Evolutionary conservation across 2,888 invertebrate species (phyloP).

Genomic region (Seira musarum): DNA sequence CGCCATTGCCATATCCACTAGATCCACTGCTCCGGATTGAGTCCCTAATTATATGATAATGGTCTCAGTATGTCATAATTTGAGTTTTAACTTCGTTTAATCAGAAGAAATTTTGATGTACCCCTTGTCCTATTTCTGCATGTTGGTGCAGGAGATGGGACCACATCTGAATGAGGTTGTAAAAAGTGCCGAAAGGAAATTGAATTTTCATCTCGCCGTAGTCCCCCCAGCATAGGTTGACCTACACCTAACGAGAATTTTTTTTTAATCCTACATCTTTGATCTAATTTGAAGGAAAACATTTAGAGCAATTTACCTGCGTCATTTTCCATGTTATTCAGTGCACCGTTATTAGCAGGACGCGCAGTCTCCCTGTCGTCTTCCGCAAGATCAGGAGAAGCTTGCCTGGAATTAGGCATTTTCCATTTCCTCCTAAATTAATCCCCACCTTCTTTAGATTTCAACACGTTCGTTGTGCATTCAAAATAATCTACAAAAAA

Average conservation of each 20-base stretch:
- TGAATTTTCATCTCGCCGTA: constrained; percentile 81
- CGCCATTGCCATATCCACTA: constrained; percentile 71
- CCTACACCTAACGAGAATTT: constrained; percentile 12
- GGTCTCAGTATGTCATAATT: background rate
- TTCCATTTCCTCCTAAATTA: constrained; percentile 39
- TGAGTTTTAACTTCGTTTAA: no score
- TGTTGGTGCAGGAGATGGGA: constrained; percentile 56
- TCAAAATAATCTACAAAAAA: no score
- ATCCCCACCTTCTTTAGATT: no score
- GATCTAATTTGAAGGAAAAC: background rate
- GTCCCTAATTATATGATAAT: constrained; percentile 37
- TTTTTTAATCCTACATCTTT: background rate
- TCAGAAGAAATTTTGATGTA: constrained; percentile 22
- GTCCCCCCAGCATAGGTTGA: constrained; percentile 71
- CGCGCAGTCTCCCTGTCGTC: constrained; percentile 46
- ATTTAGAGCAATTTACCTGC: constrained; percentile 20
- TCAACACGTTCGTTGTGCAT: no score
- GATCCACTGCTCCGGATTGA: constrained; percentile 63
- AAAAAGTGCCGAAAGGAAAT: constrained; percentile 91
- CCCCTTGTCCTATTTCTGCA: constrained; percentile 62
- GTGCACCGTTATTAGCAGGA: constrained; percentile 38
- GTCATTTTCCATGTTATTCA: constrained; percentile 27
- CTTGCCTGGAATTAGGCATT: constrained; percentile 64
- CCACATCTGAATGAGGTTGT: constrained; percentile 68
- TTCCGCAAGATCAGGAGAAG: constrained; percentile 51